Conservation (phyloP, 2,113 vertebrate genomes). For the Bos indicus region DNA sequence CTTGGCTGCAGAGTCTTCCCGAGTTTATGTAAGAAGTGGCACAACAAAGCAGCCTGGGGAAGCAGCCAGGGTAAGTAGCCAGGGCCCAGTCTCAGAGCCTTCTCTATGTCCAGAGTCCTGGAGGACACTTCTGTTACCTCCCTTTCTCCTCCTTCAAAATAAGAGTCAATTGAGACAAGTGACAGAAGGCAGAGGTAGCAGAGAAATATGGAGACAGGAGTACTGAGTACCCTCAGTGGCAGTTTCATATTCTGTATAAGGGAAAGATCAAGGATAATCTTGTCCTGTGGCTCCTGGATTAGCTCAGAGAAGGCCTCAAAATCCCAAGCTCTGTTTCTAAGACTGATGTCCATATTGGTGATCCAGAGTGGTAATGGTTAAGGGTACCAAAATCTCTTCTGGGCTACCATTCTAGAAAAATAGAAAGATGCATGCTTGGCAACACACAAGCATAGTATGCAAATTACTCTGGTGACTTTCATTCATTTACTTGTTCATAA, state of each 20-base stretch:
- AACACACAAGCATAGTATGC: accelerated
- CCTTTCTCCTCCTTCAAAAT: not conserved
- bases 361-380: not conserved
- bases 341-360: no score
- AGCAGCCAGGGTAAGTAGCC: not conserved
- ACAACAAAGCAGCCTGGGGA: not conserved
- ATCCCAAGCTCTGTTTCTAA: not conserved
- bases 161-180: not conserved
- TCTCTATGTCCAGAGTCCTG: not conserved
- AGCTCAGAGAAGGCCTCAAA: not conserved
- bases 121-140: not conserved
- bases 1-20: not conserved
- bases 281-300: not conserved
- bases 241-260: not conserved
- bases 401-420: not conserved
- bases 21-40: accelerated
- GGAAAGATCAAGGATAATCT: not conserved
- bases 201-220: not conserved
- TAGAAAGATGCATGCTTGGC: not conserved
- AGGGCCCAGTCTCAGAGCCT: not conserved
- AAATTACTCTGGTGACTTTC: not conserved
- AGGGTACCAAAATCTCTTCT: not conserved
- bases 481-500: not conserved
- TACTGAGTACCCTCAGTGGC: not conserved
- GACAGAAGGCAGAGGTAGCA: not conserved